These are phyloP conservation scores for Nibea coibor DNA, from an alignment of 2,113 vertebrate genomes.

Conservation along the genomic window DNA sequence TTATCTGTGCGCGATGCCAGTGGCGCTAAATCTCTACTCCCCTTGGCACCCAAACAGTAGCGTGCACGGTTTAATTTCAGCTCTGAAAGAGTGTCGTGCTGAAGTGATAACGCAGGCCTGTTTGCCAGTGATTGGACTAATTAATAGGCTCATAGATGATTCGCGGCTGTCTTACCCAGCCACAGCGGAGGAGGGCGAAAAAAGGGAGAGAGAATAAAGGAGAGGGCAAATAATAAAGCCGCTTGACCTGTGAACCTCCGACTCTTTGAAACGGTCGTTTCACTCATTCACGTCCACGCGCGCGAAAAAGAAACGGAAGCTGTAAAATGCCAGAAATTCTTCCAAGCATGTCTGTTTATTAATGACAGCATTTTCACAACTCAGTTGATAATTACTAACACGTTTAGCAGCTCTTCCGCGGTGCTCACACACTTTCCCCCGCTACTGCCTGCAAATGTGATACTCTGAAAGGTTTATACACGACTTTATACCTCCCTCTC, in stretches of 20 bases:
- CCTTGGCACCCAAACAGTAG: slow-evolving; percentile 73
- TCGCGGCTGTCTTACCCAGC: slow-evolving; percentile 59
- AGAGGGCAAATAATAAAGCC: slow-evolving; percentile 44
- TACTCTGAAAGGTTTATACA: slow-evolving; percentile 48
- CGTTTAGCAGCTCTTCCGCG: slow-evolving; percentile 54
- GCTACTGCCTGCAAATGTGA: slow-evolving; percentile 55
- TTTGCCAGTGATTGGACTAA: slow-evolving; percentile 81
- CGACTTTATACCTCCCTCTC: slow-evolving; percentile 8
- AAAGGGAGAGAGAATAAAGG: background rate
- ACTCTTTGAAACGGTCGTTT: slow-evolving; percentile 31
- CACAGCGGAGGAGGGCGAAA: slow-evolving; percentile 44
- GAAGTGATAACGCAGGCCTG: slow-evolving; percentile 72
- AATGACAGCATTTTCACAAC: slow-evolving; percentile 50
- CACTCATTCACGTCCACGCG: slow-evolving; percentile 32
- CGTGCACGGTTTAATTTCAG: slow-evolving; percentile 80
- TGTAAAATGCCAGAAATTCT: slow-evolving; percentile 29
- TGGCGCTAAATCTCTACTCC: slow-evolving; percentile 76
- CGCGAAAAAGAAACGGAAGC: slow-evolving; percentile 21
- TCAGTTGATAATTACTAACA: slow-evolving; percentile 62
- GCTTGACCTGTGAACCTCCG: slow-evolving; percentile 56
- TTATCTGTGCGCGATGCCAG: slow-evolving; percentile 75
- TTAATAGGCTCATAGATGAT: slow-evolving; percentile 78
- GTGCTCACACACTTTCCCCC: background rate
- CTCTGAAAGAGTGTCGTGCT: slow-evolving; percentile 75
- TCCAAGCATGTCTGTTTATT: slow-evolving; percentile 46